Percentiles rank a stretch among this genome's conserved stretches.
Conservation (phyloP, 2,888 invertebrate species). For the Lycaena phlaeas region DNA sequence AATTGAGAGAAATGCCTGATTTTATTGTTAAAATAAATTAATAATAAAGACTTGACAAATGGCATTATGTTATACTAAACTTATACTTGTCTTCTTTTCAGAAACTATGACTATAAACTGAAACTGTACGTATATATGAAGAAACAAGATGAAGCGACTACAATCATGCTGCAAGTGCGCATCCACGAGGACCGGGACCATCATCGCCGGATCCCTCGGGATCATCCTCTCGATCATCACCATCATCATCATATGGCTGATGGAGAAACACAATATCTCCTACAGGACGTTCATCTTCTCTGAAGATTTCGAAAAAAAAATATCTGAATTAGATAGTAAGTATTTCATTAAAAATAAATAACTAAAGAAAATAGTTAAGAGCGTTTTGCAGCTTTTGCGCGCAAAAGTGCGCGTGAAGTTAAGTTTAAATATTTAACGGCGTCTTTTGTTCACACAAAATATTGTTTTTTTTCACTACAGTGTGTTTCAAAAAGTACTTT, state of each 20-base stretch:
- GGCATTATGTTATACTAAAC: too few relatives aligned
- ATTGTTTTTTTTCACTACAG: too few relatives aligned
- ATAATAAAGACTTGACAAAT: too few relatives aligned
- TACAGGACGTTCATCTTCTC: slow-evolving; percentile 86
- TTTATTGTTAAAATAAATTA: too few relatives aligned
- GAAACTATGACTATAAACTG: slow-evolving; percentile 24
- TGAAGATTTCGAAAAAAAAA: slow-evolving; percentile 58
- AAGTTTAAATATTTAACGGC: too few relatives aligned
- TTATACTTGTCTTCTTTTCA: too few relatives aligned
- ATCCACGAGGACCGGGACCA: slow-evolving; percentile 81
- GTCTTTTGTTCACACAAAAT: too few relatives aligned
- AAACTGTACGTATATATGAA: slow-evolving; percentile 4
- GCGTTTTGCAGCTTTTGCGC: too few relatives aligned
- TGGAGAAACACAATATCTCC: slow-evolving; percentile 71
- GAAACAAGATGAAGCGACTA: slow-evolving; percentile 61
- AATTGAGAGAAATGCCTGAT: too few relatives aligned
- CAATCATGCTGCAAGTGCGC: slow-evolving; percentile 81
- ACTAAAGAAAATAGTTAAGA: too few relatives aligned
- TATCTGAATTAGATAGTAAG: slow-evolving; percentile 78
- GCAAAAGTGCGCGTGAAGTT: too few relatives aligned
- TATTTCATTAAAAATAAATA: slow-evolving; percentile 16
- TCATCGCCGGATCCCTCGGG: slow-evolving; percentile 80
- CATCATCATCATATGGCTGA: slow-evolving; percentile 78
- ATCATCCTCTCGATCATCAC: slow-evolving; percentile 82
- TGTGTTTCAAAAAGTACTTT: too few relatives aligned